Conservation (phyloP, 2,113 vertebrate genomes). For the Cepphus grylle region DNA sequence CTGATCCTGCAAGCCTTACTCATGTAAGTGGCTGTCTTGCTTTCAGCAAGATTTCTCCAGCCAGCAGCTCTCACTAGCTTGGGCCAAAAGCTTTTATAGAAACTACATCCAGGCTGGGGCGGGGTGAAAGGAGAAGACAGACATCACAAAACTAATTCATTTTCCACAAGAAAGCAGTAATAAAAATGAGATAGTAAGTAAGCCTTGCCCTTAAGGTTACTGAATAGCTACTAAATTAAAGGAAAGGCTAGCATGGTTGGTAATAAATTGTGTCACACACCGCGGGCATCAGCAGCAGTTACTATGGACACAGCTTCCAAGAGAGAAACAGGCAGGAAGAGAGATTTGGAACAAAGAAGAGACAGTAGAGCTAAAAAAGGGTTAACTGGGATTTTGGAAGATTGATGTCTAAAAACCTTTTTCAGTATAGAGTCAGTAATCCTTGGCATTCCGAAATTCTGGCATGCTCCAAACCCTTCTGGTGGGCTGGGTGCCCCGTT, state of each 20-base stretch:
- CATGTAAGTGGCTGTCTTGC: background rate
- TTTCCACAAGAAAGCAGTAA: slow-evolving; percentile 21
- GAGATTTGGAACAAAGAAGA: background rate
- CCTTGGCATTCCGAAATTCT: slow-evolving; percentile 83
- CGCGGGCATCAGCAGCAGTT: background rate
- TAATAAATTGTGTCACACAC: background rate
- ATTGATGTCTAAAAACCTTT: slow-evolving; percentile 39
- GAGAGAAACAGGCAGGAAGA: background rate
- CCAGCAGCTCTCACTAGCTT: background rate
- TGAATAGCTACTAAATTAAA: slow-evolving; percentile 1
- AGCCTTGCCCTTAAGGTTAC: background rate
- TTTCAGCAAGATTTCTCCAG: slow-evolving; percentile 9
- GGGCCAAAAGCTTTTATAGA: background rate
- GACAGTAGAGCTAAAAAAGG: slow-evolving; percentile 31
- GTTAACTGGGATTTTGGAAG: background rate
- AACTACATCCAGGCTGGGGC: background rate
- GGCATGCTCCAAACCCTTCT: slow-evolving; percentile 92
- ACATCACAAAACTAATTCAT: background rate
- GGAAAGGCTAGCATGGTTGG: background rate
- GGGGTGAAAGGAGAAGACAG: background rate
- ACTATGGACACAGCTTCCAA: slow-evolving; percentile 8
- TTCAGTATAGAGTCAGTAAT: slow-evolving; percentile 55
- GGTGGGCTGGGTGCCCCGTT: slow-evolving; percentile 72
- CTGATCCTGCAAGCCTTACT: slow-evolving; percentile 24
- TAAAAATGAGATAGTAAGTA: background rate